Evolutionary conservation across 2,888 invertebrate genomes (phyloP).

Genomic region (Ischnus inquisitorius): DNA sequence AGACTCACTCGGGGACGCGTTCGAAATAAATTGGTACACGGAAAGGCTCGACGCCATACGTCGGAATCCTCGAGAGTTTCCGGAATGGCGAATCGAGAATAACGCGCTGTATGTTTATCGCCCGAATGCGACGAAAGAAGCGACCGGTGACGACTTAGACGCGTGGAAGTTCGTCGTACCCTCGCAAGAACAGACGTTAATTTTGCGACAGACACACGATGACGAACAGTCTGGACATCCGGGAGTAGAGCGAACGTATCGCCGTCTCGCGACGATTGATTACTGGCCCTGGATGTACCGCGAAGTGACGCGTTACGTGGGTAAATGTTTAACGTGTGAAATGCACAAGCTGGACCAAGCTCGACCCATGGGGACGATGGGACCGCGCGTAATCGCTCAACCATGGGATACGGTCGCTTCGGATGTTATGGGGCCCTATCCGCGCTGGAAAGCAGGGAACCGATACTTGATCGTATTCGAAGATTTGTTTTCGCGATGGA

Average conservation of each 20-base stretch:
- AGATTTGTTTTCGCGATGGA: slow-evolving; percentile 38
- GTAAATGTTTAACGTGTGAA: slow-evolving; percentile 71
- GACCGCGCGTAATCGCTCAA: slow-evolving; percentile 24
- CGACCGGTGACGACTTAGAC: slow-evolving; percentile 51
- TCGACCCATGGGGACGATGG: slow-evolving; percentile 70
- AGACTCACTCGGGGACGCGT: not conserved
- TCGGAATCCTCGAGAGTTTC: slow-evolving; percentile 37
- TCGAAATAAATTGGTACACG: slow-evolving; percentile 53
- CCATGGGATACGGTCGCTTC: slow-evolving; percentile 34
- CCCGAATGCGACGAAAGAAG: not conserved
- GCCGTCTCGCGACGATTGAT: slow-evolving; percentile 61
- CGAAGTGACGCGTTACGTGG: slow-evolving; percentile 72
- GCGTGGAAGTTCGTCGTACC: slow-evolving; percentile 71
- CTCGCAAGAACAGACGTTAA: slow-evolving; percentile 21
- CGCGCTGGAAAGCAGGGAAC: slow-evolving; percentile 54
- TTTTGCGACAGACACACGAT: slow-evolving; percentile 71
- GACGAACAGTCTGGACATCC: slow-evolving; percentile 72
- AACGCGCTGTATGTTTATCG: not conserved
- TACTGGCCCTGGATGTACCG: slow-evolving; percentile 75
- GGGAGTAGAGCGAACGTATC: slow-evolving; percentile 73
- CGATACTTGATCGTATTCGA: slow-evolving; percentile 45
- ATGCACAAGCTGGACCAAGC: slow-evolving; percentile 54
- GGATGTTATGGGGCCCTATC: slow-evolving; percentile 41
- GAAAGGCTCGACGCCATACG: slow-evolving; percentile 17
- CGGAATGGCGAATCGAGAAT: slow-evolving; percentile 43